Conservation (phyloP, 1,140 invertebrate genomes). For the Bombus cullumanus region DNA sequence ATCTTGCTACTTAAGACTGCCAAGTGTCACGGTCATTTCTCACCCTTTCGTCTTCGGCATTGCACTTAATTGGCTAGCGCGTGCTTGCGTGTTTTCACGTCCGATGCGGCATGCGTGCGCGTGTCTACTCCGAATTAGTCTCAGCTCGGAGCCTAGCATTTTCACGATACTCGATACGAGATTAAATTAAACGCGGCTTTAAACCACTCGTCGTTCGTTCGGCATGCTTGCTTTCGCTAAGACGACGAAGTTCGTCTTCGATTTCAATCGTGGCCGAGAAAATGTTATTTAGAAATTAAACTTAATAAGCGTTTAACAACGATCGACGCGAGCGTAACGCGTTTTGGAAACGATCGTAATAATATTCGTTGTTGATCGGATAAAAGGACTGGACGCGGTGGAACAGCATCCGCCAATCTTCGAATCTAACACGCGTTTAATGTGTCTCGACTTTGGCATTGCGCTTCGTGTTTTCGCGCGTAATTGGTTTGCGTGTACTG, state of each 20-base stretch:
- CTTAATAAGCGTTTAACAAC: neutral
- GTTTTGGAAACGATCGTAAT: neutral
- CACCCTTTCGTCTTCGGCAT: constrained; percentile 69
- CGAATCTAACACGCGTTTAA: neutral
- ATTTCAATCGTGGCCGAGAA: neutral
- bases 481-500: constrained; percentile 67
- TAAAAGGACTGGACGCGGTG: too few species aligned
- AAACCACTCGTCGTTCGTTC: neutral
- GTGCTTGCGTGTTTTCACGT: constrained; percentile 71
- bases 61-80: constrained; percentile 80
- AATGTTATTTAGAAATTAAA: neutral
- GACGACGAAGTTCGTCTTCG: too few species aligned
- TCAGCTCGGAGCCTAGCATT: constrained; percentile 5
- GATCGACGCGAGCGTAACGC: neutral
- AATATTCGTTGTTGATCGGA: too few species aligned
- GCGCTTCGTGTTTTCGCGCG: constrained; percentile 39
- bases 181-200: neutral
- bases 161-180: constrained; percentile 4
- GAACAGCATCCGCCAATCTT: neutral
- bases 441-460: too few species aligned
- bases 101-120: constrained; percentile 57
- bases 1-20: constrained; percentile 79
- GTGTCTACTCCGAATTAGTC: constrained; percentile 63
- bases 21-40: constrained; percentile 73
- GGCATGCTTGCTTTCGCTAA: neutral